A percentile compares a stretch with the other conserved stretches of the same genome.
Conservation (phyloP, 2,888 invertebrate species). For the Harpalus rufipes region DNA sequence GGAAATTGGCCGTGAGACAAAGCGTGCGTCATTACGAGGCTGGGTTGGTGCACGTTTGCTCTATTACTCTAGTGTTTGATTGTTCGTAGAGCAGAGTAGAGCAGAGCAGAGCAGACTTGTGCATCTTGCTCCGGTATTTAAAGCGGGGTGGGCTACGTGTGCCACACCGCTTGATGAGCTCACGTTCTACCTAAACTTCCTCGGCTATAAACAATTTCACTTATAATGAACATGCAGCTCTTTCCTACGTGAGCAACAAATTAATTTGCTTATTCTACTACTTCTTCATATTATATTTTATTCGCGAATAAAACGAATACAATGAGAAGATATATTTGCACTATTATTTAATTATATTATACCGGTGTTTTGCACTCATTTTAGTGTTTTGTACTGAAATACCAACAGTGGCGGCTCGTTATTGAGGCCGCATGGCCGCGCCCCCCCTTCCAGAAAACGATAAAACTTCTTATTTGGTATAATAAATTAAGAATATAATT, state of each 20-base stretch:
- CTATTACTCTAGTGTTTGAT: slow-evolving; percentile 55
- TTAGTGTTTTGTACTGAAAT: no score
- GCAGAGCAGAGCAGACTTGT: slow-evolving; percentile 27
- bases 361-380: no score
- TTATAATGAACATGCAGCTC: slow-evolving; percentile 65
- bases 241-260: slow-evolving; percentile 62
- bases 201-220: slow-evolving; percentile 65
- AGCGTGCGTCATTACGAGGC: slow-evolving; percentile 12
- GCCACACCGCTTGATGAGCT: slow-evolving; percentile 56
- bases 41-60: slow-evolving; percentile 29
- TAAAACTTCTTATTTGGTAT: no score
- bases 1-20: slow-evolving; percentile 35
- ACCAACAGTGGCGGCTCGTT: no score
- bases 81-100: slow-evolving; percentile 16
- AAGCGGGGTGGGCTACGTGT: slow-evolving; percentile 19
- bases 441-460: no score
- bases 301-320: no score
- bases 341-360: no score
- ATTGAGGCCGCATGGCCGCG: no score
- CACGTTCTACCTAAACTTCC: slow-evolving; percentile 59
- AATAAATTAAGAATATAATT: no score
- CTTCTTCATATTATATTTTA: no score
- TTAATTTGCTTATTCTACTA: slow-evolving; percentile 61
- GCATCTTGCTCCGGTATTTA: slow-evolving; percentile 55
- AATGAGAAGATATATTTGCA: no score